Conservation (phyloP, 2,113 vertebrate genomes). For the Conger conger region DNA sequence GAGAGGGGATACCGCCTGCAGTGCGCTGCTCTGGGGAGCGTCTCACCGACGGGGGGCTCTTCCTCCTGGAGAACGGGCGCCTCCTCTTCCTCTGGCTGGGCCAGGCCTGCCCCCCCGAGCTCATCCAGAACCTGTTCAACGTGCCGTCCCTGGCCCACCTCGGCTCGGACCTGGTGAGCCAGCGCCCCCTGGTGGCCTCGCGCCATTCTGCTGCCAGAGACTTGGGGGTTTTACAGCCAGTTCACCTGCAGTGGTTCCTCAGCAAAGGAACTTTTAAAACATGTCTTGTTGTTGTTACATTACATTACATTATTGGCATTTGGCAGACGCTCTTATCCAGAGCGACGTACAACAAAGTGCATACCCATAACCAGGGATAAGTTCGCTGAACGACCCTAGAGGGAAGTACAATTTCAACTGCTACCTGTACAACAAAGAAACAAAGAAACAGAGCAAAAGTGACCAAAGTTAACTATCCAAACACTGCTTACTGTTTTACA, state of each 20-base stretch:
- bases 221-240: neutral
- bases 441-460: too few relatives aligned
- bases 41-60: constrained; percentile 80
- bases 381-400: too few relatives aligned
- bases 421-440: too few relatives aligned
- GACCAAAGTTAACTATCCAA: too few relatives aligned
- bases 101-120: constrained; percentile 74
- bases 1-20: constrained; percentile 62
- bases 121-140: constrained; percentile 87
- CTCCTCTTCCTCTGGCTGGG: constrained; percentile 90
- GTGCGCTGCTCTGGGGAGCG: constrained; percentile 92
- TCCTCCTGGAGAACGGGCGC: constrained; percentile 85
- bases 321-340: too few relatives aligned
- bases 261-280: neutral
- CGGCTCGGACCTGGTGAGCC: constrained; percentile 75
- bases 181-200: neutral
- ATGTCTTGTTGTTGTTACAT: too few relatives aligned
- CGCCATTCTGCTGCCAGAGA: neutral
- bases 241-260: neutral
- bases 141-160: constrained; percentile 85
- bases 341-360: too few relatives aligned
- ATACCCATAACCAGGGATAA: too few relatives aligned
- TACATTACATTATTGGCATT: too few relatives aligned
- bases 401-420: too few relatives aligned
- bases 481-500: too few relatives aligned